phyloP scores from a whole-genome alignment of 2,797 vertebrate genomes.

The Bradypus variegatus region DNA sequence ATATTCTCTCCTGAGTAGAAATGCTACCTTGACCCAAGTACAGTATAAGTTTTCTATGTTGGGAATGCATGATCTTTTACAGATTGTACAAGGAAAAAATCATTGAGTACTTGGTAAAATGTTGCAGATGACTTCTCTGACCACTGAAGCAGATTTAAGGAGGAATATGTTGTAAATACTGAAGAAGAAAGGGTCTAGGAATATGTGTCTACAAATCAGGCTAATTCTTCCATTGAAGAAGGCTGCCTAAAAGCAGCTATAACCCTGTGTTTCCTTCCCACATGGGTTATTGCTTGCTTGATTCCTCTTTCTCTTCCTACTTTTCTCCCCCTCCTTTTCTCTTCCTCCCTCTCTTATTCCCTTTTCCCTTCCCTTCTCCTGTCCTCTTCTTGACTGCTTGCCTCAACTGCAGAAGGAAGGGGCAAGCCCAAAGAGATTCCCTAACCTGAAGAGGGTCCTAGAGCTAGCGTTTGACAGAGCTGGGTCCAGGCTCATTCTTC shows the following conservation, averaged over 20 bases:
- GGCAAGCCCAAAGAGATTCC: neutral
- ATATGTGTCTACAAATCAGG: fast-evolving
- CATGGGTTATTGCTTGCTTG: neutral
- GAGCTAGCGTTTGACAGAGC: neutral
- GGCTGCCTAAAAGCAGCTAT: neutral
- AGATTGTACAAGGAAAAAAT: neutral
- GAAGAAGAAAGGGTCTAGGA: neutral
- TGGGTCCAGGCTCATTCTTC: neutral
- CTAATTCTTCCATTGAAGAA: neutral
- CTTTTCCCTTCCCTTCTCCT: neutral
- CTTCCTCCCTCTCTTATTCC: neutral
- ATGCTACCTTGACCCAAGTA: neutral
- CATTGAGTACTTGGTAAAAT: neutral
- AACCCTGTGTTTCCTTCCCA: fast-evolving
- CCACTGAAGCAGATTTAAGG: neutral
- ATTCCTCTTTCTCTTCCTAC: neutral
- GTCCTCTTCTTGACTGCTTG: neutral
- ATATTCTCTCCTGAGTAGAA: neutral
- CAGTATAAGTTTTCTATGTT: neutral
- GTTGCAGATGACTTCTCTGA: neutral
- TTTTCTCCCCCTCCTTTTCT: too few relatives aligned
- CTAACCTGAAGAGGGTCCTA: neutral
- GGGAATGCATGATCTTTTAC: neutral
- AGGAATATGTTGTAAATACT: neutral
- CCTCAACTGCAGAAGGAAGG: neutral